Evolutionary conservation across 1,140 invertebrate genomes (phyloP).

Genomic region (Drosophila funebris): DNA sequence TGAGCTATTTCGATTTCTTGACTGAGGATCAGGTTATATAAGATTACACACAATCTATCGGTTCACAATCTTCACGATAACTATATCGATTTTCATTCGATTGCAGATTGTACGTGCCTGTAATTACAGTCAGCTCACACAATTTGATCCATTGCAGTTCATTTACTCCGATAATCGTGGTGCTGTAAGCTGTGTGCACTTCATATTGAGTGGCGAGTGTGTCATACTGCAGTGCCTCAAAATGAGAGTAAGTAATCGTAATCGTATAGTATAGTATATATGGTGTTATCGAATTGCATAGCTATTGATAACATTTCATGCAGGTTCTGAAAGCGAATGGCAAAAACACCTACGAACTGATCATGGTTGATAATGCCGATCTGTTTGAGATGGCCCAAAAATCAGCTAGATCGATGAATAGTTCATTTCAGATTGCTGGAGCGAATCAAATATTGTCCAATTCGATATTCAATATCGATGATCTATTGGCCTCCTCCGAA

Average conservation of each 20-base stretch:
- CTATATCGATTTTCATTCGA: background rate
- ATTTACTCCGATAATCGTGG: constrained; percentile 73
- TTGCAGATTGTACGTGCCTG: constrained; percentile 62
- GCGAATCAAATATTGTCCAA: background rate
- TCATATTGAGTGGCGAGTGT: constrained; percentile 79
- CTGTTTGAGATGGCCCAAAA: background rate
- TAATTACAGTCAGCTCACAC: constrained; percentile 45
- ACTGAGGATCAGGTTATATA: constrained; percentile 59
- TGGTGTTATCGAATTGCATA: background rate
- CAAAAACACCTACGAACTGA: constrained; percentile 14
- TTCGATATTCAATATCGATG: constrained; percentile 7
- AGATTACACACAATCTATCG: background rate
- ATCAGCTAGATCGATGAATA: background rate
- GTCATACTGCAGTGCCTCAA: constrained; percentile 77
- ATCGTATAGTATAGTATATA: background rate
- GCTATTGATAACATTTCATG: background rate
- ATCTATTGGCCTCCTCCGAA: constrained; percentile 29
- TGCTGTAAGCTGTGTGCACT: constrained; percentile 61
- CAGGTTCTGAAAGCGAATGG: constrained; percentile 18
- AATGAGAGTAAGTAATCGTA: constrained; percentile 54
- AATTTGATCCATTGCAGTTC: constrained; percentile 68
- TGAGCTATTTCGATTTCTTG: constrained; percentile 67
- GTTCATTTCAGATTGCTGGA: background rate
- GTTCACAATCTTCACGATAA: too few relatives aligned
- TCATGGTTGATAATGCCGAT: background rate